Base-by-base conservation (phyloP, 1,140 invertebrate genomes). In the Pseudoatta argentina region DNA sequence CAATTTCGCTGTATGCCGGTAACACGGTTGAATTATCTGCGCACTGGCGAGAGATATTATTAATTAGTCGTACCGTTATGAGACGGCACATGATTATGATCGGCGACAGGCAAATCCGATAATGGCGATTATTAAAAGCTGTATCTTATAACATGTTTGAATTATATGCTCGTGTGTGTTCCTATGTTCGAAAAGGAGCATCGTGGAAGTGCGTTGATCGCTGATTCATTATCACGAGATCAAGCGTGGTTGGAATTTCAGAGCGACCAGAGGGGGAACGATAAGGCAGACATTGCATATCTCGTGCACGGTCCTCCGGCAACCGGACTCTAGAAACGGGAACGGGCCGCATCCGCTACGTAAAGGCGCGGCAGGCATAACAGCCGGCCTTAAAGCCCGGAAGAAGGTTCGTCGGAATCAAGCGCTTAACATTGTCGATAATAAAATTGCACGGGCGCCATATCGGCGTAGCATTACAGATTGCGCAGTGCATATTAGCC, bases 281-380 rank as follows among this genome's bases (percentile, higher is more conserved):
- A 89, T 89, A 87, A 89, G 61, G 72, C 77, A 85, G 16, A 89
- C 87, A 89, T 89, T 83, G 85, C 85, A 87, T 89, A 89, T 89
- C 87, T 88, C 77, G 51, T 21, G 75, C 66, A 83, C 59, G 78
- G 82, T 88, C 66, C 63, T 86, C 71, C 77, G 85, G 87, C 91
- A 92, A 92, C 92, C 91, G 85, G 91, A 93, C 92, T 93, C 88
- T 89, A 90, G 91, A 90, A 93, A 93, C 93, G 92, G 90, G 92
- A 94, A 94, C 93, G 89, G 87, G 89, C 86, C 87, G 92, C 91
- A 92, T 93, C 92, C 92, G 92, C 91, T 92, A 92, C 85, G 87
- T 85, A 86, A 88, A 93, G 92, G 92, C 89, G 92, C 92, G 92
- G 92, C 91, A 88, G 55, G 39, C 61, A 59, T 85, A 79, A 59